Evolutionary conservation across 2,888 invertebrate genomes (phyloP).

Genomic region (Athripsodes cinereus): DNA sequence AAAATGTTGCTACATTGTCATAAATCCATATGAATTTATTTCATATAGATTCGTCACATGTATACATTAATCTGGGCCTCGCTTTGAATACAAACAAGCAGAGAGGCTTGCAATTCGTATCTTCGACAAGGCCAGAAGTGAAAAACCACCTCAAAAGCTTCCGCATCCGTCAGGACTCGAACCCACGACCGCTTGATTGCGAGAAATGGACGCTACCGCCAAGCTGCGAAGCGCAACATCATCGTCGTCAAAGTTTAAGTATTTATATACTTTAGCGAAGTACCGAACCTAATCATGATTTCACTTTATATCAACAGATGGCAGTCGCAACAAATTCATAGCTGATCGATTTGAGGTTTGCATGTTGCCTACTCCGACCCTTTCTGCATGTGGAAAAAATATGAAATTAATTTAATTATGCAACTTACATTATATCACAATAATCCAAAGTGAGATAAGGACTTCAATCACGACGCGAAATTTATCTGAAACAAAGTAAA

Average conservation of each 20-base stretch:
- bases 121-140: conserved; percentile 24
- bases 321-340: no score
- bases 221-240: background rate
- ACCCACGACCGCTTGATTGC: background rate
- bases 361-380: no score
- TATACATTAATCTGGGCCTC: conserved; percentile 22
- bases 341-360: no score
- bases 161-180: conserved; percentile 4
- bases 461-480: no score
- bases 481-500: no score
- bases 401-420: no score
- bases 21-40: conserved; percentile 15
- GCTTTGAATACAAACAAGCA: conserved; percentile 24
- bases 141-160: background rate
- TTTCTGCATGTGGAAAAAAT: no score
- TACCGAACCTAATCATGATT: conserved; percentile 9
- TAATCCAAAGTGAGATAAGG: no score
- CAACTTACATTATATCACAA: no score
- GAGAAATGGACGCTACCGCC: background rate
- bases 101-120: conserved; percentile 13
- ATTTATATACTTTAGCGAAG: conserved; percentile 7
- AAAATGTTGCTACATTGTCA: conserved; percentile 14
- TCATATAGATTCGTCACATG: conserved; percentile 19
- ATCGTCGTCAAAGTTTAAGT: background rate
- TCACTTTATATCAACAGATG: background rate